A percentile compares a stretch with the other conserved stretches of the same genome.
Conservation (phyloP, 1,140 invertebrate genomes). For the Listronotus oregonensis region DNA sequence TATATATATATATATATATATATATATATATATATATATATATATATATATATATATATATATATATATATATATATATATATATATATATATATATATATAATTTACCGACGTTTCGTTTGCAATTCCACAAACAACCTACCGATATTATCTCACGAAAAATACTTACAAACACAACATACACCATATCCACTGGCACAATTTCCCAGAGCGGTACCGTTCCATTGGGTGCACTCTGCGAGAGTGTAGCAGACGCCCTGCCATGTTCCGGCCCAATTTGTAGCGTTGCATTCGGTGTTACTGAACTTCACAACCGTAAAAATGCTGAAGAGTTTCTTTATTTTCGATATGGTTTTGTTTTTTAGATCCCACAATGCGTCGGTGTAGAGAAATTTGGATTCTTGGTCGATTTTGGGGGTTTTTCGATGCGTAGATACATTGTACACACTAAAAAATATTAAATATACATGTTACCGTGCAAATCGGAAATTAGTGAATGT, state of each 20-base stretch:
- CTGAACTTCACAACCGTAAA: slow-evolving; percentile 76
- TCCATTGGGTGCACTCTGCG: slow-evolving; percentile 65
- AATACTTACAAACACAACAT: slow-evolving; percentile 47
- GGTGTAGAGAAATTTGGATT: slow-evolving; percentile 36
- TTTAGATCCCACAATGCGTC: slow-evolving; percentile 40
- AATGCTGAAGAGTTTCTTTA: slow-evolving; percentile 66
- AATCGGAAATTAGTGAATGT: no score
- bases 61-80: no score
- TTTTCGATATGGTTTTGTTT: slow-evolving; percentile 46
- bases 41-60: no score
- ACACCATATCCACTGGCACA: slow-evolving; percentile 73
- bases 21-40: no score
- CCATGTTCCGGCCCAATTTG: slow-evolving; percentile 57
- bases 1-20: no score
- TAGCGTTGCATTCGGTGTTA: slow-evolving; percentile 65
- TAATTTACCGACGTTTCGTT: no score
- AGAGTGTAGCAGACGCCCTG: slow-evolving; percentile 71
- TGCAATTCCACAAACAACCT: no score
- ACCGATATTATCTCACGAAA: no score
- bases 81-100: no score
- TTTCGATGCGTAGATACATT: neutral
- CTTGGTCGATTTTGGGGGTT: slow-evolving; percentile 24
- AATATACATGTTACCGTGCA: no score
- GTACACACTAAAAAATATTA: neutral
- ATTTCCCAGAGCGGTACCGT: slow-evolving; percentile 65